A percentile compares a stretch with the other conserved stretches of the same genome.
Evolutionary conservation across 2,113 vertebrate species (phyloP).

Genomic region (Girardinichthys multiradiatus): DNA sequence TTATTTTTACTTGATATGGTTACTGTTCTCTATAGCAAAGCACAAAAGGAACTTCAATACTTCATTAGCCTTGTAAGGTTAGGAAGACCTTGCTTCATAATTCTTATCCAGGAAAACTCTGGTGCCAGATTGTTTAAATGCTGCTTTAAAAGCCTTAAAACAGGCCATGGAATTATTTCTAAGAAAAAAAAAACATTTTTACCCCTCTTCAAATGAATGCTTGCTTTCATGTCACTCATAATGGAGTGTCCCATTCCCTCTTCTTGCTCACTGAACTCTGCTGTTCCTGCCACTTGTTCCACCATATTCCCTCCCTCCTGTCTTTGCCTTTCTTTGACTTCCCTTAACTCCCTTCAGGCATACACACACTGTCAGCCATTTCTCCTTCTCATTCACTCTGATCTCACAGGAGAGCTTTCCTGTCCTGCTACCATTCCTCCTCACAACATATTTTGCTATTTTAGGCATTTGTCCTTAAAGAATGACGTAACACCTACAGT

Average conservation of each 20-base stretch:
- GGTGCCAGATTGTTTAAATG: constrained; percentile 31
- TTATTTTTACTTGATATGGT: no score
- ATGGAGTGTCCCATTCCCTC: constrained; percentile 2
- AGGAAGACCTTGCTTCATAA: neutral
- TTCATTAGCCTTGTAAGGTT: constrained; percentile 3
- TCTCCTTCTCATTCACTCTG: constrained; percentile 46
- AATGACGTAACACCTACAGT: neutral
- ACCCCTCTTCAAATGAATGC: neutral
- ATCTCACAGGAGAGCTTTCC: constrained; percentile 64
- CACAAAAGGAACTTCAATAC: neutral
- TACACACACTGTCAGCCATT: constrained; percentile 45
- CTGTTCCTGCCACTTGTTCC: constrained; percentile 25
- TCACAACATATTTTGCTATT: constrained; percentile 43
- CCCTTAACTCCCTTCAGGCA: constrained; percentile 57
- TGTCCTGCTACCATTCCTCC: constrained; percentile 56
- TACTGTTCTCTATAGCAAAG: no score
- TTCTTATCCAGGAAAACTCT: constrained; percentile 6
- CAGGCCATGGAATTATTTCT: constrained; percentile 30
- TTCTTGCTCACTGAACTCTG: constrained; percentile 28
- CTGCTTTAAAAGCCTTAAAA: constrained; percentile 33
- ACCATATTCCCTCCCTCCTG: constrained; percentile 24
- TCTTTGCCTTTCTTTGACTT: constrained; percentile 45
- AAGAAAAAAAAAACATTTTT: constrained; percentile 12
- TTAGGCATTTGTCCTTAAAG: constrained; percentile 15
- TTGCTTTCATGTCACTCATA: constrained; percentile 15